Base-by-base conservation (phyloP, 2,888 invertebrate genomes). In the Tenthredo livida region DNA sequence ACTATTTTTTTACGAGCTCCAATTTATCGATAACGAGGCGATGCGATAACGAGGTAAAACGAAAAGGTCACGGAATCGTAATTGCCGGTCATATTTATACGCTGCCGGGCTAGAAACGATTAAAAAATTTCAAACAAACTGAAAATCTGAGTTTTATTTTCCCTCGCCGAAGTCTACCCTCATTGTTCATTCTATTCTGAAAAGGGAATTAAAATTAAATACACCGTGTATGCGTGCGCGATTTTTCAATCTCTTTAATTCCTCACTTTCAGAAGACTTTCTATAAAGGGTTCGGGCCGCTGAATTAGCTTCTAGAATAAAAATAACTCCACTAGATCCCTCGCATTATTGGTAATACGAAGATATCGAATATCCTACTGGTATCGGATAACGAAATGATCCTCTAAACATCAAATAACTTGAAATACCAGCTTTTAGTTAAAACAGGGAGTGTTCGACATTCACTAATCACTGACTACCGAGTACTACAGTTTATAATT, bases 11-110 rank as follows among this genome's bases (percentile, higher is more conserved):
- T 73, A 43, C n/a, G 43, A 43, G 40, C n/a, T 73, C n/a, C 72
- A 73, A 73, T 73, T 73, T 73, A 43, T 84, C 82, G 65, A 65
- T 58, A 77, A 84, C 84, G 82, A 58, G 82, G 61, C 61, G 84
- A 84, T 65, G 84, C 65, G 84, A 84, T 84, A 61, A 37, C 80
- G 73, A 54, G 37, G 21, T 73, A 37, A 54, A 73, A 73, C 47
- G 70, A 70, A 75, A 84, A 75, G 61, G 17, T 75, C 73, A 78
- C 47, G 54, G 77, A 70, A 43, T 47, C 25, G 21, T 43, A 43
- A 43, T 73, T 43, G 72, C 72, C 9, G 43, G 72, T 21, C 5
- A 33, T 67, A 67, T 33, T 67, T 67, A 33, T 17, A 67, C 15
- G 21, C 61, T 21, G 3, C 0, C 1, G 25, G 12, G 25, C 25